Evolutionary conservation across 2,113 vertebrate genomes (phyloP), one percentile per base, ranked within the genome.

Genomic region (Heteronetta atricapilla): DNA sequence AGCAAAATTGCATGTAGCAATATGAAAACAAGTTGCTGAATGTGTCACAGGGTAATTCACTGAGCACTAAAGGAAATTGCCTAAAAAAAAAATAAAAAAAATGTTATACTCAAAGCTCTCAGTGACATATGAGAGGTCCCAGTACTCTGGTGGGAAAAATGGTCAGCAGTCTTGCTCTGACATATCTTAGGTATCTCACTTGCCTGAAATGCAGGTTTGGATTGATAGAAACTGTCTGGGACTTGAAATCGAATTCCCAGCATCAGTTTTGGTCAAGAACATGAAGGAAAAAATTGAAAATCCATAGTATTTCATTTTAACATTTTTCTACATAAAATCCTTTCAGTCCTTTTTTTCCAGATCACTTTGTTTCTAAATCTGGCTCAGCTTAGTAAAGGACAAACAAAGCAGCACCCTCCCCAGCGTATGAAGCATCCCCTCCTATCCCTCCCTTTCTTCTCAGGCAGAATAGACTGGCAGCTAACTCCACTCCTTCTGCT

Each of bases 81-180:
- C 53, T 86, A 90, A 95, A 94, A 92, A 58, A 93, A 92, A 93
- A 93, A 79, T 86, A 92, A 91, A 92, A 95, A 91, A 82, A 87
- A 81, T 88, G 55, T 94, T 94, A 88, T 78, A 25, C 38, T 52
- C 80, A 81, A 86, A 93, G 94, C 72, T 52, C 72, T 59, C 53
- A n/a, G 42, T 82, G 83, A 80, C 42, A 77, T 87, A 72, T 76
- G 73, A 94, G 68, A 90, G 11, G 81, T 84, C 73, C 31, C 60
- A 78, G 73, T 88, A 64, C 68, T 88, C 94, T 88, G 19, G 17
- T 67, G 91, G 89, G 91, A 56, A 88, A 81, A 92, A 64, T 31
- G 53, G 60, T 82, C 80, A 81, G 64, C 56, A 78, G 19, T 10
- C 48, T 84, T 62, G 16, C 31, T 31, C 56, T 72, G 48, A 81